Evolutionary conservation across 2,797 vertebrate genomes (phyloP).

Genomic region (Bradypodion pumilum): DNA sequence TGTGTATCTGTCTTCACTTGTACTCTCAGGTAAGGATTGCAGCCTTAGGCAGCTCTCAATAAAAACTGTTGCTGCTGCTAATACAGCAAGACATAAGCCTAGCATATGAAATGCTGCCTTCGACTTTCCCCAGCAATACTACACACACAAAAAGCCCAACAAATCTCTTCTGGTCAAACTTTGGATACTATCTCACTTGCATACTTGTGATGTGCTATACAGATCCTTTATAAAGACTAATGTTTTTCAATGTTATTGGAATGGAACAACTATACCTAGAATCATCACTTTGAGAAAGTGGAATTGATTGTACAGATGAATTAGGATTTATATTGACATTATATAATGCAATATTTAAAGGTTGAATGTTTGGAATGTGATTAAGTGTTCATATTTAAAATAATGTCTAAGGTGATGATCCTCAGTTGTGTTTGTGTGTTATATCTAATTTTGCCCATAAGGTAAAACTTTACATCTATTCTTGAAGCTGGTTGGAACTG

Average conservation of each 20-base stretch:
- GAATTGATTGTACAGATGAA: neutral
- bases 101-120: neutral
- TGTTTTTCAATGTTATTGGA: no score
- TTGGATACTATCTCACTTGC: no score
- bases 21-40: neutral
- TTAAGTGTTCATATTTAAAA: neutral
- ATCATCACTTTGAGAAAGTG: neutral
- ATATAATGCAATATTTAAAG: neutral
- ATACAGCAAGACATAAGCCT: neutral
- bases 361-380: neutral
- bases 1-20: neutral
- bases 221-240: conserved; percentile 1
- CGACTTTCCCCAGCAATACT: no score
- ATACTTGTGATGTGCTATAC: neutral
- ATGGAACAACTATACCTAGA: neutral
- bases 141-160: conserved; percentile 40
- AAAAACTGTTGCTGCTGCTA: neutral
- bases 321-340: neutral
- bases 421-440: neutral
- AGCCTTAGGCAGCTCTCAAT: neutral
- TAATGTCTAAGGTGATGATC: neutral
- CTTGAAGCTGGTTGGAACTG: conserved; percentile 4
- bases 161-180: conserved; percentile 52
- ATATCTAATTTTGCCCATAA: neutral
- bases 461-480: neutral